Evolutionary conservation across 2,113 vertebrate genomes (phyloP).

Genomic region (Chionis minor): DNA sequence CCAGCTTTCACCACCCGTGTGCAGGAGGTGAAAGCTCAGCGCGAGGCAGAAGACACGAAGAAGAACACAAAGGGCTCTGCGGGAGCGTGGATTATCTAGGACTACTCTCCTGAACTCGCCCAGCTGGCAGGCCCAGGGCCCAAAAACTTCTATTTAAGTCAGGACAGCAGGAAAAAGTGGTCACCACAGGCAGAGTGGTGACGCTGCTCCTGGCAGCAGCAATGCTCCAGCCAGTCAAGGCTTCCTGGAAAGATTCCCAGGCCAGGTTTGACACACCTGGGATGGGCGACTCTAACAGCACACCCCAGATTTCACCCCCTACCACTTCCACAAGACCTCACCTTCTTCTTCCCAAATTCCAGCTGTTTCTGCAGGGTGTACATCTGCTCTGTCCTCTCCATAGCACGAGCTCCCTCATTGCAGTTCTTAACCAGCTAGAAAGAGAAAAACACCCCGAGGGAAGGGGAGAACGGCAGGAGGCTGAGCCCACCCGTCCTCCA

Average conservation of each 20-base stretch:
- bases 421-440: constrained; percentile 87
- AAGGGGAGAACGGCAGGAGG: rapidly evolving
- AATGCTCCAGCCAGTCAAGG: background rate
- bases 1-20: background rate
- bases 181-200: rapidly evolving
- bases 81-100: background rate
- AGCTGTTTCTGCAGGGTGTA: constrained; percentile 92
- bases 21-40: background rate
- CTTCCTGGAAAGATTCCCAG: background rate
- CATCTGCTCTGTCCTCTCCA: constrained; percentile 96
- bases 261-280: rapidly evolving
- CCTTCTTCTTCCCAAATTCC: constrained; percentile 96
- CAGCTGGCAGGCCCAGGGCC: background rate
- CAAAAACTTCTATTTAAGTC: background rate
- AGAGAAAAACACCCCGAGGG: background rate
- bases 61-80: background rate
- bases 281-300: background rate
- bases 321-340: background rate
- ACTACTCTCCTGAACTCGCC: background rate
- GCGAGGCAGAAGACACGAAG: background rate
- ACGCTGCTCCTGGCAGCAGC: background rate
- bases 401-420: constrained; percentile 89
- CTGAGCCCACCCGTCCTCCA: background rate
- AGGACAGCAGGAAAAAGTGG: background rate
- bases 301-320: background rate